Conservation (phyloP, 2,888 invertebrate species). For the Scaptomyza reducta region DNA sequence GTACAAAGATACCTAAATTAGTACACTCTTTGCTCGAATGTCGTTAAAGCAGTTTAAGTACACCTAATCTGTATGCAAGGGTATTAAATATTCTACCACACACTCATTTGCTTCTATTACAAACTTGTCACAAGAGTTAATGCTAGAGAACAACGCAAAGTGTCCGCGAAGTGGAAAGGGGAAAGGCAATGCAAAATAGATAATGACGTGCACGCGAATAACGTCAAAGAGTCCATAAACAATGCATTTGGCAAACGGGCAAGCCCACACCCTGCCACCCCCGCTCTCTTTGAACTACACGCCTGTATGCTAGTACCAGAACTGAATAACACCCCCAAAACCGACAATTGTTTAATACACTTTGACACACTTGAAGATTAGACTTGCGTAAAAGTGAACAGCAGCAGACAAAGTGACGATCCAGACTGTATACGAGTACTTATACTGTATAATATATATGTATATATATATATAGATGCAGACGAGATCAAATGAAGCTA, state of each 20-base stretch:
- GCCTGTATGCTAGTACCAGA: slow-evolving; percentile 11
- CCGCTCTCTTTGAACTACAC: background rate
- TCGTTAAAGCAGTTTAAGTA: background rate
- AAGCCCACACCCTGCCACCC: background rate
- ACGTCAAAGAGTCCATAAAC: slow-evolving; percentile 57
- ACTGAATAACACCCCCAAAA: slow-evolving; percentile 27
- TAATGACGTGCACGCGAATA: slow-evolving; percentile 64
- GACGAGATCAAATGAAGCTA: slow-evolving; percentile 18
- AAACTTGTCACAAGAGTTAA: slow-evolving; percentile 51
- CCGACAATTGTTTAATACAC: slow-evolving; percentile 74
- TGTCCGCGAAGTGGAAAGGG: slow-evolving; percentile 1
- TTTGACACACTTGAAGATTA: slow-evolving; percentile 70
- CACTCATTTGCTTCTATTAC: slow-evolving; percentile 27
- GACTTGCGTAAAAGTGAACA: slow-evolving; percentile 47
- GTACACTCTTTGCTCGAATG: background rate
- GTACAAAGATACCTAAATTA: background rate
- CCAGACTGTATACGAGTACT: background rate
- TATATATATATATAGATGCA: slow-evolving; percentile 2
- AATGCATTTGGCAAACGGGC: slow-evolving; percentile 6
- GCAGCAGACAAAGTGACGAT: slow-evolving; percentile 6
- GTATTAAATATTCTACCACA: slow-evolving; percentile 7
- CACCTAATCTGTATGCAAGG: too few species aligned
- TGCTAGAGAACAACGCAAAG: slow-evolving; percentile 13
- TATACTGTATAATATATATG: background rate
- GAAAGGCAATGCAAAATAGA: slow-evolving; percentile 1